Base-by-base conservation (phyloP, 2,888 invertebrate species). In the Torymus texanus region DNA sequence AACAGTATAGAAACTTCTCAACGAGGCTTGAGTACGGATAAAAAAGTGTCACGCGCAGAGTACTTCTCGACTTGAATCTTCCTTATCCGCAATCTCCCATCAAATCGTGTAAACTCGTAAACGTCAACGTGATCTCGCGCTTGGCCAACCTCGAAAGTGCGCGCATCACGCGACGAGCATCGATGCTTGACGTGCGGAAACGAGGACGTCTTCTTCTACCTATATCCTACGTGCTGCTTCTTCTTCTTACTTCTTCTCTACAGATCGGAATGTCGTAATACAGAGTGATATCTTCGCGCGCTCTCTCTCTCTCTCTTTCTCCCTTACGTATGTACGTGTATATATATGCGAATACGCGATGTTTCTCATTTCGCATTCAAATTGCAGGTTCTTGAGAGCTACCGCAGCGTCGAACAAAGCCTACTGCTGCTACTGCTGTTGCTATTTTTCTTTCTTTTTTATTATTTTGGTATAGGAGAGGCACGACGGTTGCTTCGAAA, bases 321-420 rank as follows among this genome's bases (percentile, higher is more conserved):
- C n/a, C n/a, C n/a, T n/a, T 21, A 21, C 2, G 21, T 21, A 2
- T 21, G 2, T 21, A 2, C 2, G 2, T 21, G 21, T 21, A 21
- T 21, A 21, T 66, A 66, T 53, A 53, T 66, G 21, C 16, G 13
- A 53, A 5, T 66, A 62, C 16, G 10, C 67, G 41, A 16, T 50
- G 55, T 67, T 61, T 13, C 62, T 76, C 21, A 56, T 70, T 76
- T 70, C 55, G n/a, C 63, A 70, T 70, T 76, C 76, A 76, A 76
- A 76, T 76, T 76, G 63, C 63, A 63, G 56, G 63, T 70, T 76
- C 55, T 21, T 21, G 21, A 13, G 55, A 62, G 55, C 66, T 11
- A 21, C 29, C 11, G 71, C 16, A 56, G n/a, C 56, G 56, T 68
- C 56, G 21, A 51, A 71, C 71, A 59, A 71, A 71, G 61, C 29